These are phyloP conservation scores for Nomada goodeniana DNA, from an alignment of 2,888 invertebrate species.

Conservation along the genomic window DNA sequence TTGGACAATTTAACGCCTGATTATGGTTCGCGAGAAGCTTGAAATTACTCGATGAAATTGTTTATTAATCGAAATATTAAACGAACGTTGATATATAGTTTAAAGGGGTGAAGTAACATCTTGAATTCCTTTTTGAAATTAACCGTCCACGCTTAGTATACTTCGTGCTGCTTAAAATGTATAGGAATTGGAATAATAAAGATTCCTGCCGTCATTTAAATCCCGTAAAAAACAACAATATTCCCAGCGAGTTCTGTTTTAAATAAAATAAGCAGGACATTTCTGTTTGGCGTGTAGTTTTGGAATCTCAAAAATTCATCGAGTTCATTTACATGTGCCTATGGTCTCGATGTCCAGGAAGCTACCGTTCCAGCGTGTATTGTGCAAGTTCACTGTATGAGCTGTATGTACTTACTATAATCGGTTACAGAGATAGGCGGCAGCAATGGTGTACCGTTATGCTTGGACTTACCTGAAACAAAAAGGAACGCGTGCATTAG, in stretches of 20 bases:
- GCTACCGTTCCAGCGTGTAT: conserved; percentile 27
- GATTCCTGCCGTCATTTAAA: neutral
- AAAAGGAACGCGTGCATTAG: conserved; percentile 62
- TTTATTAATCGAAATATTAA: too few species aligned
- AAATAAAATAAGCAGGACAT: neutral
- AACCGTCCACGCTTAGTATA: too few species aligned
- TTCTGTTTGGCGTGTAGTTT: too few species aligned
- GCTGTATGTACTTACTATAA: conserved; percentile 47
- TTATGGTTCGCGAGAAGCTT: too few species aligned
- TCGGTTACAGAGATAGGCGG: conserved; percentile 50
- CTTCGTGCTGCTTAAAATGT: too few species aligned
- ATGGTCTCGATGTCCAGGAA: conserved; percentile 32
- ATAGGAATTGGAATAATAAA: too few species aligned
- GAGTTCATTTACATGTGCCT: conserved; percentile 26
- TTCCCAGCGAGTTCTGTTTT: neutral
- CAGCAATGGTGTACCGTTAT: conserved; percentile 68
- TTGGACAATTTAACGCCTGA: too few species aligned
- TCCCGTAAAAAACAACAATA: neutral
- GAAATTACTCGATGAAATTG: too few species aligned
- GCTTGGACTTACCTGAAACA: conserved; percentile 73
- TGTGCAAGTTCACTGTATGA: conserved; percentile 40
- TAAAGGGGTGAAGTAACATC: too few species aligned
- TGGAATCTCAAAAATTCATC: conserved; percentile 8
- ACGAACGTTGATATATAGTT: too few species aligned
- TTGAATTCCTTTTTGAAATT: too few species aligned